phyloP scores from a whole-genome alignment of 2,113 vertebrate genomes.

The Enhydra lutris region DNA sequence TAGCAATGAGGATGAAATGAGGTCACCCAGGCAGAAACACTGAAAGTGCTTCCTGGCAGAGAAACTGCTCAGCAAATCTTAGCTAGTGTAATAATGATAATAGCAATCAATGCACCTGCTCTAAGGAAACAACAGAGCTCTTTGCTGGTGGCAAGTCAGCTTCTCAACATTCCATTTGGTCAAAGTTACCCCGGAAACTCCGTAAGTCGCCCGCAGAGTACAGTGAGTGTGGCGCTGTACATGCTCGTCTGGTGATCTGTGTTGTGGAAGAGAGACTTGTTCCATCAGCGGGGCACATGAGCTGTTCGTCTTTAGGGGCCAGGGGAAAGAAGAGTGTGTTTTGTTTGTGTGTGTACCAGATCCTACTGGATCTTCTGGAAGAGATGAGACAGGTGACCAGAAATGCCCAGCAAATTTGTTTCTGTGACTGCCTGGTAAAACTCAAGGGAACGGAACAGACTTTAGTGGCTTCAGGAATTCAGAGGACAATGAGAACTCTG shows the following conservation, averaged over 20 bases:
- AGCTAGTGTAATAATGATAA: rapidly evolving
- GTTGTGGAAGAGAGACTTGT: not conserved
- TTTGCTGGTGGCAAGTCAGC: not conserved
- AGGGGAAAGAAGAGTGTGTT: not conserved
- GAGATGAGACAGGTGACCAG: not conserved
- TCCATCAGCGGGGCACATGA: not conserved
- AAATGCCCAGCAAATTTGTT: not conserved
- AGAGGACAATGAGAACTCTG: not conserved
- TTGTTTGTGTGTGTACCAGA: not conserved
- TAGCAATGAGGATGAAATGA: not conserved
- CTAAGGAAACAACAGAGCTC: not conserved
- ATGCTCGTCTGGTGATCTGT: not conserved
- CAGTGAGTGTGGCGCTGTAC: rapidly evolving
- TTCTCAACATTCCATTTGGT: not conserved
- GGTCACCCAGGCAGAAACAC: not conserved
- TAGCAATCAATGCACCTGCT: not conserved
- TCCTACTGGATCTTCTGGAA: not conserved
- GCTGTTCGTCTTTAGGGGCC: not conserved
- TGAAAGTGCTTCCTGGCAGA: not conserved
- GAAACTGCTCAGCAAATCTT: not conserved
- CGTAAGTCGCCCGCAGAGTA: not conserved
- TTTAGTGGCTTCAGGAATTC: not conserved
- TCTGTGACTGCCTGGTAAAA: not conserved
- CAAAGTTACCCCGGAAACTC: not conserved
- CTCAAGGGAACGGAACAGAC: not conserved